These are phyloP conservation scores for Achlya flavicornis DNA, from an alignment of 2,888 invertebrate species.

Conservation along the genomic window DNA sequence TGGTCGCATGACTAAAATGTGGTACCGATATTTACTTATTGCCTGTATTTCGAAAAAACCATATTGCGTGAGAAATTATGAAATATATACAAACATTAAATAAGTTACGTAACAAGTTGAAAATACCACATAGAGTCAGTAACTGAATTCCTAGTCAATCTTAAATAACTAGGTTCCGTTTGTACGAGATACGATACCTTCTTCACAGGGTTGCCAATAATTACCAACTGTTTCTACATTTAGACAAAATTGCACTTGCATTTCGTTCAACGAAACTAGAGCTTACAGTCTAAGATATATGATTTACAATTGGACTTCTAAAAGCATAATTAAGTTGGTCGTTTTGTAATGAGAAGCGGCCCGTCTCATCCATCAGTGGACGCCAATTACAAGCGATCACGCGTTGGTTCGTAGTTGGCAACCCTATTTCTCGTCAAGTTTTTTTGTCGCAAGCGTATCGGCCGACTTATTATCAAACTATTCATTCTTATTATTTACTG, in stretches of 20 bases:
- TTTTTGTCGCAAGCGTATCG: constrained; percentile 32
- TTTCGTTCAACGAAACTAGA: not conserved
- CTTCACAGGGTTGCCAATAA: constrained; percentile 50
- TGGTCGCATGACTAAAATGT: too few species aligned
- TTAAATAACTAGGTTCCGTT: constrained; percentile 34
- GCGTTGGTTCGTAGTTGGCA: constrained; percentile 63
- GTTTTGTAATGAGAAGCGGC: constrained; percentile 54
- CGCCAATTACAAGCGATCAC: constrained; percentile 78
- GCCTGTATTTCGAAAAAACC: too few species aligned
- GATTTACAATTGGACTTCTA: not conserved
- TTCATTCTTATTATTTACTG: constrained; percentile 2
- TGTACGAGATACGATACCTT: constrained; percentile 31
- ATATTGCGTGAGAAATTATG: not conserved
- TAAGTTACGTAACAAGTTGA: not conserved
- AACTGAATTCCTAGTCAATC: constrained; percentile 8
- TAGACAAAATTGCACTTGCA: constrained; percentile 19
- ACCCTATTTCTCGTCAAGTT: constrained; percentile 60
- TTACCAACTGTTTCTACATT: constrained; percentile 50
- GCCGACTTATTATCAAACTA: constrained; percentile 24
- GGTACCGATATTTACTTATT: too few species aligned
- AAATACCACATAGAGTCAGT: not conserved
- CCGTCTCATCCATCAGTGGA: constrained; percentile 59
- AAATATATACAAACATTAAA: not conserved
- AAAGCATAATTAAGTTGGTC: constrained; percentile 38
- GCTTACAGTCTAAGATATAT: not conserved